Evolutionary conservation across 2,888 invertebrate genomes (phyloP).

Genomic region (Chrysolina americana): DNA sequence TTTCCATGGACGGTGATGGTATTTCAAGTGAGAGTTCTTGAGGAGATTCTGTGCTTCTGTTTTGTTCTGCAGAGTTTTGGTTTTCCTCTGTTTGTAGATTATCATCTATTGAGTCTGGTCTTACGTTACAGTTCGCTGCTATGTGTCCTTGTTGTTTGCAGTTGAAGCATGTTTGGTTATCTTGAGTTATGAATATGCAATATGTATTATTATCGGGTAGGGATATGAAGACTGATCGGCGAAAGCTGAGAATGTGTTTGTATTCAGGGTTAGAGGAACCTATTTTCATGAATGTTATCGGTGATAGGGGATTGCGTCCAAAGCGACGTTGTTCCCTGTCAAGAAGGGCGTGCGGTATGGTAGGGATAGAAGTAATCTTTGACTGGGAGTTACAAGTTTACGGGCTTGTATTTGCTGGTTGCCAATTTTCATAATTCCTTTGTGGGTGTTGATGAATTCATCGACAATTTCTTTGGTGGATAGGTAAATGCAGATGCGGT

Average conservation of each 20-base stretch:
- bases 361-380: no score
- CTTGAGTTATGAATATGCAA: background rate
- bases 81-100: background rate
- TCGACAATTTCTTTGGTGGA: conserved; percentile 9
- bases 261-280: conserved; percentile 13
- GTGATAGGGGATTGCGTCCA: background rate
- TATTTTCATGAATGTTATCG: conserved; percentile 15
- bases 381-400: no score
- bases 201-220: background rate
- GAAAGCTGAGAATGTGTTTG: conserved; percentile 42
- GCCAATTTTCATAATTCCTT: background rate
- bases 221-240: conserved; percentile 1
- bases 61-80: no score
- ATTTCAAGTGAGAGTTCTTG: no score
- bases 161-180: background rate
- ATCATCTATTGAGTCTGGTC: background rate
- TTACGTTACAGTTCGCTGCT: background rate
- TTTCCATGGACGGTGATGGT: no score
- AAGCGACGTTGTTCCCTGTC: conserved; percentile 5
- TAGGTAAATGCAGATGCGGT: conserved; percentile 5
- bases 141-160: background rate
- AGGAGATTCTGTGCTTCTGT: no score
- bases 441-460: background rate
- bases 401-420: no score
- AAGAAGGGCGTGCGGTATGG: conserved; percentile 23